These are phyloP conservation scores for Agrenia bidenticulata DNA, from an alignment of 2,888 invertebrate genomes.

Conservation along the genomic window DNA sequence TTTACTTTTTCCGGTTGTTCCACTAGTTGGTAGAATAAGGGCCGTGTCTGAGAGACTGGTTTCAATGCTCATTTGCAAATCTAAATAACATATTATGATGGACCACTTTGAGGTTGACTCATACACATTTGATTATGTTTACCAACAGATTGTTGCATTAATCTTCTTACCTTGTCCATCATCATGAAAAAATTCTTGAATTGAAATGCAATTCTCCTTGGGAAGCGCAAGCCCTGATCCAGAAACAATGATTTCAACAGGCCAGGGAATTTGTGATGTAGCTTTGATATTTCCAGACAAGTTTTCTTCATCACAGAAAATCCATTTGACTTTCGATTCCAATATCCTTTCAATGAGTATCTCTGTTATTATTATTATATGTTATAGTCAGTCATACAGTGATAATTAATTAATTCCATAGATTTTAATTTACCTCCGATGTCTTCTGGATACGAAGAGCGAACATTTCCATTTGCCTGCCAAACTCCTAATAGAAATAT, in stretches of 20 bases:
- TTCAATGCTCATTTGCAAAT: too few species aligned
- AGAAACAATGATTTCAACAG: conserved; percentile 38
- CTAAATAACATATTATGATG: too few species aligned
- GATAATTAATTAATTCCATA: background rate
- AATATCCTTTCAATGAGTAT: conserved; percentile 23
- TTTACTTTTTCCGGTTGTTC: conserved; percentile 47
- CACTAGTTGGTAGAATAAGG: conserved; percentile 44
- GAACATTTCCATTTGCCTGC: conserved; percentile 37
- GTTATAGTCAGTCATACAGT: background rate
- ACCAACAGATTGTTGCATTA: background rate
- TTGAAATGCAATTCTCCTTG: conserved; percentile 21
- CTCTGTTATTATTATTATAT: too few species aligned
- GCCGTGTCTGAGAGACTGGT: conserved; percentile 24
- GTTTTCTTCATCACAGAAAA: conserved; percentile 35
- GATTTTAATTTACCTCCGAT: conserved; percentile 24
- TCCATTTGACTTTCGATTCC: conserved; percentile 38
- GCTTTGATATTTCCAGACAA: conserved; percentile 19
- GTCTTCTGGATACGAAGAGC: conserved; percentile 46
- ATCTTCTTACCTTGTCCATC: conserved; percentile 22
- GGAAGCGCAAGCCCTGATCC: conserved; percentile 7
- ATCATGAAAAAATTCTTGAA: conserved; percentile 31
- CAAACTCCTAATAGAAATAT: conserved; percentile 46
- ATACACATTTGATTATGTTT: background rate
- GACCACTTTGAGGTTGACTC: background rate
- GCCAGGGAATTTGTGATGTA: conserved; percentile 29